A percentile compares a stretch with the other conserved stretches of the same genome.
These are phyloP conservation scores for Zophobas morio DNA, from an alignment of 1,140 invertebrate genomes.

Conservation along the genomic window DNA sequence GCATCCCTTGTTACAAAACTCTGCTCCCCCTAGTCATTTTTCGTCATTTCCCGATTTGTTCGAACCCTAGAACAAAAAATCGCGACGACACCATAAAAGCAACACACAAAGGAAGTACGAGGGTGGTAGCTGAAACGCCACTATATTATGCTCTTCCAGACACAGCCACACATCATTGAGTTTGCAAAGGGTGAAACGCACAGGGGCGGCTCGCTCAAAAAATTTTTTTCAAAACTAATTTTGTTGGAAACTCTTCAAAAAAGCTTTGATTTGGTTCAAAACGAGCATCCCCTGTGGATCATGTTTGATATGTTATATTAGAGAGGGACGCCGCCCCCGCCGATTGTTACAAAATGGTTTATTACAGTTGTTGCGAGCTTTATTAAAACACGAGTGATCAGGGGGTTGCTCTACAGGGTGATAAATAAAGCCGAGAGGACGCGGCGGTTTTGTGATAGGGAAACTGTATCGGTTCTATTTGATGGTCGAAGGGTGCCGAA, in stretches of 20 bases:
- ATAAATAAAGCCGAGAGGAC: neutral
- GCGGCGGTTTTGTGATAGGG: neutral
- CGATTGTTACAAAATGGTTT: conserved; percentile 56
- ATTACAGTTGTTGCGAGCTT: conserved; percentile 52
- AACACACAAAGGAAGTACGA: conserved; percentile 31
- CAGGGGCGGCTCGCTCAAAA: neutral
- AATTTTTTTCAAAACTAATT: conserved; percentile 13
- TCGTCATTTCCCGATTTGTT: conserved; percentile 15
- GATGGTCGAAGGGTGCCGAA: conserved; percentile 53
- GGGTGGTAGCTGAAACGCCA: conserved; percentile 30
- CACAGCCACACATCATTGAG: conserved; percentile 37
- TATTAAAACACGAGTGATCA: conserved; percentile 32
- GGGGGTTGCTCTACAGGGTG: no score
- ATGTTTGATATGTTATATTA: conserved; percentile 50
- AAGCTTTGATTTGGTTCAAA: conserved; percentile 36
- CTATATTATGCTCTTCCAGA: conserved; percentile 31
- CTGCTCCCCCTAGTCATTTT: neutral
- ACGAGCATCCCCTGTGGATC: conserved; percentile 42
- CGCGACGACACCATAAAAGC: conserved; percentile 17
- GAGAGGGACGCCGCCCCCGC: conserved; percentile 25
- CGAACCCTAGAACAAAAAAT: conserved; percentile 13
- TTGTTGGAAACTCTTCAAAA: conserved; percentile 9
- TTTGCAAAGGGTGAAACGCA: conserved; percentile 24
- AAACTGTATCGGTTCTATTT: conserved; percentile 60
- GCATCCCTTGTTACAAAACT: neutral